Percentiles rank a stretch among this genome's conserved stretches.
These are phyloP conservation scores for Cryptocheilus praepositus DNA, from an alignment of 2,888 invertebrate genomes.

Conservation along the genomic window DNA sequence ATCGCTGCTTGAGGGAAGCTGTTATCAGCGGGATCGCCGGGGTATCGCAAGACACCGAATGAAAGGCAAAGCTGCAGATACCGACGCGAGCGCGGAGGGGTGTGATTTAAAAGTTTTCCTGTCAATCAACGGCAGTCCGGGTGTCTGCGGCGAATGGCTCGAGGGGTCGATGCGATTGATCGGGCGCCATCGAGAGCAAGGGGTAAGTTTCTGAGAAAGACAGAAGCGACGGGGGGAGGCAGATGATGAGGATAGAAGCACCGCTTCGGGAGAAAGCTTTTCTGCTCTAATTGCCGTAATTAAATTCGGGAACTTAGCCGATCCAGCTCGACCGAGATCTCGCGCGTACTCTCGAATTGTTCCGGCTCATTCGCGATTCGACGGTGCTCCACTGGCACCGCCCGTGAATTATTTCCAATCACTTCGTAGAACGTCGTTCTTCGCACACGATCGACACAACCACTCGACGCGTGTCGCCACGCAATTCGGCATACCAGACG, in stretches of 20 bases:
- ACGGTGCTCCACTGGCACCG: constrained; percentile 15
- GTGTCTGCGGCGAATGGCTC: constrained; percentile 60
- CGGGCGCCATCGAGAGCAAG: constrained; percentile 40
- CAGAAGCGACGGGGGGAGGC: constrained; percentile 18
- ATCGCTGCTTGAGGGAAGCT: too few relatives aligned
- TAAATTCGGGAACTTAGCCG: constrained; percentile 70
- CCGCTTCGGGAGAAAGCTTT: constrained; percentile 57
- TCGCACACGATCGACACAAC: constrained; percentile 24
- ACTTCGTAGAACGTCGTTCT: constrained; percentile 22
- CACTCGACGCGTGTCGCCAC: too few relatives aligned
- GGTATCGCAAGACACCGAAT: constrained; percentile 7
- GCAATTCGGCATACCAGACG: too few relatives aligned
- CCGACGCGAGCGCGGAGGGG: background rate
- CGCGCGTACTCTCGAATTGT: constrained; percentile 41
- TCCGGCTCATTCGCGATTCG: constrained; percentile 21
- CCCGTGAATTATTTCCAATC: constrained; percentile 48
- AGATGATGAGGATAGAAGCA: constrained; percentile 19
- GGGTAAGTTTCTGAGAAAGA: constrained; percentile 16
- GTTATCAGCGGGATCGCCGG: constrained; percentile 15
- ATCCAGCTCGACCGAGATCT: constrained; percentile 47
- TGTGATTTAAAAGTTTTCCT: constrained; percentile 62
- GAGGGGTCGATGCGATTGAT: constrained; percentile 65
- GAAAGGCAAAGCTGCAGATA: background rate
- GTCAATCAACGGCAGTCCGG: constrained; percentile 60
- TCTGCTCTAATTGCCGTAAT: constrained; percentile 68